Base-by-base conservation (phyloP, 2,113 vertebrate genomes). In the Haplochromis burtoni region DNA sequence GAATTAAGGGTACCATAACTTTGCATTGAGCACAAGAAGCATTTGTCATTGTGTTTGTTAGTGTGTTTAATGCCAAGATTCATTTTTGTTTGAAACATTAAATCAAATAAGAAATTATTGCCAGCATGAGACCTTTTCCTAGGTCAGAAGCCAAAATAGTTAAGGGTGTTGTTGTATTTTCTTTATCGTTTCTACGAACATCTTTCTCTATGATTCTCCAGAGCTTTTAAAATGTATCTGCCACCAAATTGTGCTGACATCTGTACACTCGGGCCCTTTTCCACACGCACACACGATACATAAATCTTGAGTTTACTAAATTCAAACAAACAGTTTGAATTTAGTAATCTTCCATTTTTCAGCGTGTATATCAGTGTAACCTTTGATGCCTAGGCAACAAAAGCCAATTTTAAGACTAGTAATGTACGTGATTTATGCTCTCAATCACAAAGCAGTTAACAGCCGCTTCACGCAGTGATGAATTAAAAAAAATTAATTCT, bases 11-110 rank as follows among this genome's bases (percentile, higher is more conserved):
- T 26, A 26, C 12, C 13, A 59, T 66, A 71, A 79, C 66, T 84
- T 24, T 17, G 13, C 26, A 13, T 49, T 54, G 38, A 86, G 45
- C 31, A 38, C 26, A 5, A 45, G 29, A 80, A 31, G 55, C 45
- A 73, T 92, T 91, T 81, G 24, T 93, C 80, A 16, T 78, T 8
- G 61, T 87, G 26, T 33, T 80, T 90, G 87, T 91, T 80, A 81
- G 47, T 87, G 87, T 80, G 82, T 84, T 90, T 80, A 12, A 54
- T 40, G 24, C 80, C 85, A 86, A 49, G 55, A 53, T 82, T 68
- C 2, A 88, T 59, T 83, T 86, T 87, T 73, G 57, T 49, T 31
- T 66, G 35, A 86, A 81, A 26, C 24, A 29, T 61, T 73, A 33
- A 19, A 59, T 91, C 12, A 73, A 86, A 81, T 35, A 87, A 80